Conservation (phyloP, 2,888 invertebrate species). For the Nymphalis polychloros region DNA sequence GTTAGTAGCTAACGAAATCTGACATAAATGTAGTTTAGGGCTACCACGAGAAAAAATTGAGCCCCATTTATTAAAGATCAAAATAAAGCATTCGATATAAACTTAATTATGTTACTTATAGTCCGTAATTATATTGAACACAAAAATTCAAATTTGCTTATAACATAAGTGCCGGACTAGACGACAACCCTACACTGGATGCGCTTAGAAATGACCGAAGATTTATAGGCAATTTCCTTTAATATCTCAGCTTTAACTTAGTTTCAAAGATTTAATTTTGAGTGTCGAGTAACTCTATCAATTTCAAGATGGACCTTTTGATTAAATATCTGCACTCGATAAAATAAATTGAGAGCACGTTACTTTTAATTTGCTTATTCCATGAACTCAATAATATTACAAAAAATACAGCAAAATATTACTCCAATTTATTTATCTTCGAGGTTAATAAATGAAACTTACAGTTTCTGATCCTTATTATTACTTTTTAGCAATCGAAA, state of each 20-base stretch:
- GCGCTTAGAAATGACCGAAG: slow-evolving; percentile 54
- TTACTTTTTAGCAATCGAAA: no score
- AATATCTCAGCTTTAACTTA: slow-evolving; percentile 53
- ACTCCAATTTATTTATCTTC: no score
- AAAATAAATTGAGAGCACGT: not conserved
- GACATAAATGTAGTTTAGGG: slow-evolving; percentile 16
- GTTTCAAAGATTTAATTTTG: slow-evolving; percentile 43
- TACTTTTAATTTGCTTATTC: no score
- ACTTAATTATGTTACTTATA: not conserved
- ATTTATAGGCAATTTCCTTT: slow-evolving; percentile 63
- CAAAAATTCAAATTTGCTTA: not conserved
- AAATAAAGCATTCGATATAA: not conserved
- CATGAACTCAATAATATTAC: no score
- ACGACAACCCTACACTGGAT: slow-evolving; percentile 39
- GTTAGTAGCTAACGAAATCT: slow-evolving; percentile 26
- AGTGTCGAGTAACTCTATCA: slow-evolving; percentile 34
- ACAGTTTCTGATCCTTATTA: no score
- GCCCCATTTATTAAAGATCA: no score
- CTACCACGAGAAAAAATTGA: not conserved
- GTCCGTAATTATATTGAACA: not conserved
- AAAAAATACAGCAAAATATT: not conserved
- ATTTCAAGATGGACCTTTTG: slow-evolving; percentile 27
- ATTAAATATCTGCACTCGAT: slow-evolving; percentile 17
- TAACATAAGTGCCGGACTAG: not conserved
- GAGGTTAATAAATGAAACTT: no score